phyloP scores from a whole-genome alignment of 2,113 vertebrate genomes.

The Pelecanoides urinatrix region DNA sequence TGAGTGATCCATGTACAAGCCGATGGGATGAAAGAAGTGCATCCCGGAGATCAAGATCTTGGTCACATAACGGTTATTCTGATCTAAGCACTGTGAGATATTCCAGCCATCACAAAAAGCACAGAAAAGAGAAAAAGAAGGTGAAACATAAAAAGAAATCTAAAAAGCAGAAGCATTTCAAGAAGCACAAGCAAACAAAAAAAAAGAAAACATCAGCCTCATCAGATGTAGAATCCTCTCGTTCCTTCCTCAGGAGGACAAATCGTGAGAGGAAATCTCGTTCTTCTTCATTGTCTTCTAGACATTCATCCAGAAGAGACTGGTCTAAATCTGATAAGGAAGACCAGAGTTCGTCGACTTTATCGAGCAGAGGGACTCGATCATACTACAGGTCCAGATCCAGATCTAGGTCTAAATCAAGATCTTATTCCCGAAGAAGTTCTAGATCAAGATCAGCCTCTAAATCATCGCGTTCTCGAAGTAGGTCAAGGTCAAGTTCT shows the following conservation, averaged over 20 bases:
- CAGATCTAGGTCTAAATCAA: slow-evolving; percentile 78
- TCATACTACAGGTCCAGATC: slow-evolving; percentile 77
- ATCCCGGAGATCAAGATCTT: slow-evolving; percentile 86
- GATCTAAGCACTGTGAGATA: slow-evolving; percentile 75
- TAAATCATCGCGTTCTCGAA: slow-evolving; percentile 62
- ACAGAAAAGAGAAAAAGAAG: slow-evolving; percentile 89
- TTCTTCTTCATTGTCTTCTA: slow-evolving; percentile 77
- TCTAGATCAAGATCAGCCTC: slow-evolving; percentile 80
- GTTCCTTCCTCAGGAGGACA: slow-evolving; percentile 71
- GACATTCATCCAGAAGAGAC: slow-evolving; percentile 72
- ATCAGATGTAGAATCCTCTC: slow-evolving; percentile 75
- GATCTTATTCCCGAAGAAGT: slow-evolving; percentile 77
- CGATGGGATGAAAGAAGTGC: slow-evolving; percentile 89
- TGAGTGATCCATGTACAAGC: slow-evolving; percentile 83
- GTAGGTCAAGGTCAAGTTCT: slow-evolving; percentile 68
- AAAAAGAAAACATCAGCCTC: slow-evolving; percentile 61
- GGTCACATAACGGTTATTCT: slow-evolving; percentile 84
- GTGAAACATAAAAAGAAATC: slow-evolving; percentile 90
- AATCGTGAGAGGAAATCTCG: slow-evolving; percentile 74
- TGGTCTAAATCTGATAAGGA: slow-evolving; percentile 82
- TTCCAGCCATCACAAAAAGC: slow-evolving; percentile 75
- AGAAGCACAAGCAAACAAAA: slow-evolving; percentile 85
- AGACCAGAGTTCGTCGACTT: slow-evolving; percentile 68
- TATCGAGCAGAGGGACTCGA: slow-evolving; percentile 76
- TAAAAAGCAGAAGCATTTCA: slow-evolving; percentile 89